Evolutionary conservation across 2,888 invertebrate genomes (phyloP), one percentile per base, ranked within the genome.

Genomic region (Thera britannica): DNA sequence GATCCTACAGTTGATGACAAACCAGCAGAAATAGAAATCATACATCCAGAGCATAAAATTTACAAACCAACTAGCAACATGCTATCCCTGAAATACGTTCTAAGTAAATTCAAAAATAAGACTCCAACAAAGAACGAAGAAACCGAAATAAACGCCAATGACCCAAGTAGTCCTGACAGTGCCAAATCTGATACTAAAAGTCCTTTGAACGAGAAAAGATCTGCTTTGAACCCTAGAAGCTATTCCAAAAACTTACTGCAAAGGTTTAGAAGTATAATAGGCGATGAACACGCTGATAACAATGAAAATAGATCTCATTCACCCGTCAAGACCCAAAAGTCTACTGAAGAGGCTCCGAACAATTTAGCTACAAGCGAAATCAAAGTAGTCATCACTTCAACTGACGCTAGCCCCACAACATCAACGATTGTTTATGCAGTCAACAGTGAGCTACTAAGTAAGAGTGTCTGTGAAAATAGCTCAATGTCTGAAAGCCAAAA

Each of bases 21-120:
- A 80, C 77, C 89, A 69, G 92, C 80, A 79, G 92, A 76, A 79
- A 88, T 86, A 73, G 94, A 88, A 83, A 88, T 94, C 2, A 94
- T 96, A 71, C 97, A 97, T 81, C 97, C 97, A 0, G 97, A 97
- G 80, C 97, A 97, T 83, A 97, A 96, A 87, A 97, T 97, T 76
- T 97, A 97, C 80, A 95, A 96, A 72, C 95, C 96, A 57, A 94
- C 95, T 0, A 93, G 94, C 58, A 95, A 92, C 70, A 87, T 93
- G 73, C 77, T 92, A 1, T 94, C 95, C 3, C 86, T 95, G 0
- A 94, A 95, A 80, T 95, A 95, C 76, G 93, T 95, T 44, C 83
- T 95, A 5, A 95, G 94, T 77, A 89, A 94, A 60, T 94, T 95
- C 71, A 94, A 93, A 77, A 88, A 84, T 66, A 88, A 84, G 35